Percentiles rank a stretch among this genome's conserved stretches.
Evolutionary conservation across 2,888 invertebrate genomes (phyloP).

Genomic region (Amblyjoppa proteus): DNA sequence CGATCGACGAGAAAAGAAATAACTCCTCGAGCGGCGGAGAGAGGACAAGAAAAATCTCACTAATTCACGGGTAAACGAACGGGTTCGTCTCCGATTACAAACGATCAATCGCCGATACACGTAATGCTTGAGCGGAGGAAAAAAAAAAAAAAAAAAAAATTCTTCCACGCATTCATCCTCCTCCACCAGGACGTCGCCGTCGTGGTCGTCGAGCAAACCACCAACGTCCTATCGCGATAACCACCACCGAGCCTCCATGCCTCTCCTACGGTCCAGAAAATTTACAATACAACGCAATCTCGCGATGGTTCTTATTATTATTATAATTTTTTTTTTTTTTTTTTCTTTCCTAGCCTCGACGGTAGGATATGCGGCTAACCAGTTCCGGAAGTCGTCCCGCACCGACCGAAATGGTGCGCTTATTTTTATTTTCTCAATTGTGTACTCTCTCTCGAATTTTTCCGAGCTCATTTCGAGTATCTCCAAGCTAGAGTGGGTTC

Average conservation of each 20-base stretch:
- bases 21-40: background rate
- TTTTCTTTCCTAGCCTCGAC: conserved; percentile 18
- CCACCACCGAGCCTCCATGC: conserved; percentile 17
- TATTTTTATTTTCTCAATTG: conserved; percentile 22
- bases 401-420: conserved; percentile 17
- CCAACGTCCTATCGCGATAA: conserved; percentile 67
- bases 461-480: conserved; percentile 41
- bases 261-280: conserved; percentile 19
- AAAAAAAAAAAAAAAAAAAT: background rate
- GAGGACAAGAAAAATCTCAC: conserved; percentile 25
- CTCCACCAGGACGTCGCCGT: conserved; percentile 41
- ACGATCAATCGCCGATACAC: too few species aligned
- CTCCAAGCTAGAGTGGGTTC: background rate
- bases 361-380: conserved; percentile 67
- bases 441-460: conserved; percentile 26
- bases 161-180: background rate
- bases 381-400: conserved; percentile 59
- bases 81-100: background rate
- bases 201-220: conserved; percentile 51
- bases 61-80: conserved; percentile 16
- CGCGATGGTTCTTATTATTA: background rate
- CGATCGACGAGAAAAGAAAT: conserved; percentile 46
- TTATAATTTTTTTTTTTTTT: background rate
- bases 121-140: too few species aligned
- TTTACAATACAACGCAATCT: background rate